phyloP scores from a whole-genome alignment of 2,797 vertebrate species.

The Pygocentrus nattereri region DNA sequence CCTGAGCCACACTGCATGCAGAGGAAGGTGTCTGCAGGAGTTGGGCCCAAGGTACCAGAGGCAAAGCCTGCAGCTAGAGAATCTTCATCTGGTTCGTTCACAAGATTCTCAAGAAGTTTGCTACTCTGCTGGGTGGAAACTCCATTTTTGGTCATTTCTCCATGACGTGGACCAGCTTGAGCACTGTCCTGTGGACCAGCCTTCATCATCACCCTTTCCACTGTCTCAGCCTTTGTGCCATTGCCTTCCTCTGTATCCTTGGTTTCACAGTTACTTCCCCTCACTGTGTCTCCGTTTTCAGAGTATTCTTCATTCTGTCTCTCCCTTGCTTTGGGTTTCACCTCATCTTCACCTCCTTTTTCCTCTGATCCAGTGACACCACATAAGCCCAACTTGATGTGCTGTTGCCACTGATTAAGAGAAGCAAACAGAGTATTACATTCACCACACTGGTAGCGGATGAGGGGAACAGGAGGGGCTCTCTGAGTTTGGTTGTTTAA shows the following conservation, averaged over 20 bases:
- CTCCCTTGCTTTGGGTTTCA: neutral
- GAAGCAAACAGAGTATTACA: constrained; percentile 52
- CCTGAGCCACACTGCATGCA: constrained; percentile 78
- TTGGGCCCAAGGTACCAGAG: neutral
- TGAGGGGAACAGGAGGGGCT: constrained; percentile 41
- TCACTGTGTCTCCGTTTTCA: neutral
- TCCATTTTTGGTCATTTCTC: too few species aligned
- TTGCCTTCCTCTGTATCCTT: neutral
- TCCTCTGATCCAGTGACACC: constrained; percentile 15
- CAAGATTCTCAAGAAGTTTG: neutral
- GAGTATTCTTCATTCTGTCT: neutral
- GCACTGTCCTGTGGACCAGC: constrained; percentile 3
- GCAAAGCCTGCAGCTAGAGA: neutral
- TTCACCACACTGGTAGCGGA: constrained; percentile 60
- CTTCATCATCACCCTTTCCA: neutral
- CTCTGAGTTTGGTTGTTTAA: neutral
- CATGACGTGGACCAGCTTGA: neutral
- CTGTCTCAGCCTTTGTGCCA: neutral
- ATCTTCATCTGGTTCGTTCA: neutral
- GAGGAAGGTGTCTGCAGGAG: constrained; percentile 63
- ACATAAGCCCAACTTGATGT: constrained; percentile 25
- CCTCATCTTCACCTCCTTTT: neutral
- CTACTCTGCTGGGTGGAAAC: neutral
- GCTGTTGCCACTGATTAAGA: constrained; percentile 54
- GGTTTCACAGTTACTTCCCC: neutral